These are phyloP conservation scores for Microchirus variegatus DNA, from an alignment of 2,797 vertebrate genomes.

Conservation along the genomic window DNA sequence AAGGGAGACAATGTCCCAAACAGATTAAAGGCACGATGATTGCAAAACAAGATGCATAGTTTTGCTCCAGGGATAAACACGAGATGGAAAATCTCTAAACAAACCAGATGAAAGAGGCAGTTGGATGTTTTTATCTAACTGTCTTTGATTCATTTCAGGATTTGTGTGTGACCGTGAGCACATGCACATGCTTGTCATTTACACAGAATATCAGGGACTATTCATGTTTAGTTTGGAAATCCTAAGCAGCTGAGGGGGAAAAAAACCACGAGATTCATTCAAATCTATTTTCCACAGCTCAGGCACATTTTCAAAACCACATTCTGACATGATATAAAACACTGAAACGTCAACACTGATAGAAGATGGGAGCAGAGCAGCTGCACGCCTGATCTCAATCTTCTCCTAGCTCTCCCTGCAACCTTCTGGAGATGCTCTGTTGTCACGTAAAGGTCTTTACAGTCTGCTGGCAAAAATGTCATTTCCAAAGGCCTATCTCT, in stretches of 20 bases:
- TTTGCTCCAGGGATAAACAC: constrained; percentile 61
- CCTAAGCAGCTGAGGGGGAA: constrained; percentile 10
- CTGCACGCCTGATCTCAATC: constrained; percentile 64
- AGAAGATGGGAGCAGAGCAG: constrained; percentile 49
- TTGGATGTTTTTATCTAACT: constrained; percentile 57
- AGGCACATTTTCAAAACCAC: constrained; percentile 59
- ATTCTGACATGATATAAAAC: constrained; percentile 62
- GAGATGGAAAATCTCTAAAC: constrained; percentile 67
- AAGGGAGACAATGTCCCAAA: constrained; percentile 73
- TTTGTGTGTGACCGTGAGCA: constrained; percentile 44
- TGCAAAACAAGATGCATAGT: constrained; percentile 72
- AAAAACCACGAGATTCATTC: constrained; percentile 27
- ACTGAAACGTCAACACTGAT: constrained; percentile 66
- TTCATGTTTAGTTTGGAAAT: constrained; percentile 60
- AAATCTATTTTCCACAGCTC: constrained; percentile 50
- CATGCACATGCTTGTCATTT: constrained; percentile 56
- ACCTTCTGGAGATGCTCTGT: constrained; percentile 55
- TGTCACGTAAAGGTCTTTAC: constrained; percentile 79
- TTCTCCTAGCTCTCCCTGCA: constrained; percentile 29
- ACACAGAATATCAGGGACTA: constrained; percentile 54
- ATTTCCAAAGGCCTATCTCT: constrained; percentile 54
- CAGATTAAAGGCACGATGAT: constrained; percentile 73
- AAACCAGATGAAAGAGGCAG: constrained; percentile 65
- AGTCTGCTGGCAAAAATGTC: constrained; percentile 81
- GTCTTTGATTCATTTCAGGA: constrained; percentile 61